Percentiles rank a stretch among this genome's conserved stretches.
phyloP scores from a whole-genome alignment of 2,888 invertebrate genomes.

The Teleiodes luculella region DNA sequence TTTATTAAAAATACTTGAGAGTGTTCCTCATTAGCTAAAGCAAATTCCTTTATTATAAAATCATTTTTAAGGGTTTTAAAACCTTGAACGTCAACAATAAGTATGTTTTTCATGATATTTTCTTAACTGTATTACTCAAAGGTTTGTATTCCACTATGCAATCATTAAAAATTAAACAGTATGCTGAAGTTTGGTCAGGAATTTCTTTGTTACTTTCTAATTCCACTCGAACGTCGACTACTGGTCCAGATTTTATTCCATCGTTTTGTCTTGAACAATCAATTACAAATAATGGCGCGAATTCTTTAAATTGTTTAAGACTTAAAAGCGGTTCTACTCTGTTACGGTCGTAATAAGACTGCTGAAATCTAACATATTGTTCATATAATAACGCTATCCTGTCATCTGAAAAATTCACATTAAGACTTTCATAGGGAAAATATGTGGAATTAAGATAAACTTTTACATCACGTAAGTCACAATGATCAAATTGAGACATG shows the following conservation, averaged over 20 bases:
- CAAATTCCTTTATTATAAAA: conserved; percentile 18
- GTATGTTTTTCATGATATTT: conserved; percentile 21
- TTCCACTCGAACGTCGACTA: conserved; percentile 31
- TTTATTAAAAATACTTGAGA: conserved; percentile 10
- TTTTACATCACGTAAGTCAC: conserved; percentile 20
- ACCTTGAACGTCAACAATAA: conserved; percentile 14
- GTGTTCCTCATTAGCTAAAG: background rate
- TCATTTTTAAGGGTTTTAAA: conserved; percentile 13
- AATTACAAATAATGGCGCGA: conserved; percentile 30
- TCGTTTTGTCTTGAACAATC: conserved; percentile 34
- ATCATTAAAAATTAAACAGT: conserved; percentile 30
- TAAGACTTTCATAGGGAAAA: conserved; percentile 29
- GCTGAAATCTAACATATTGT: conserved; percentile 18
- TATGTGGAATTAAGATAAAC: conserved; percentile 29
- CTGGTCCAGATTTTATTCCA: too few species aligned
- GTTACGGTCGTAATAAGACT: conserved; percentile 17
- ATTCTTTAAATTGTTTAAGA: conserved; percentile 24
- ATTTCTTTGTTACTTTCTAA: conserved; percentile 26
- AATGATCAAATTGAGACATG: conserved; percentile 23
- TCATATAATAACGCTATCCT: conserved; percentile 3
- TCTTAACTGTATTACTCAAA: conserved; percentile 24
- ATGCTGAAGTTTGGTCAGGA: conserved; percentile 30
- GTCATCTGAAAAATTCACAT: background rate
- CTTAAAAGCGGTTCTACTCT: conserved; percentile 17
- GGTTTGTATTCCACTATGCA: conserved; percentile 28